Evolutionary conservation across 2,888 invertebrate genomes (phyloP).

Genomic region (Phania funesta): DNA sequence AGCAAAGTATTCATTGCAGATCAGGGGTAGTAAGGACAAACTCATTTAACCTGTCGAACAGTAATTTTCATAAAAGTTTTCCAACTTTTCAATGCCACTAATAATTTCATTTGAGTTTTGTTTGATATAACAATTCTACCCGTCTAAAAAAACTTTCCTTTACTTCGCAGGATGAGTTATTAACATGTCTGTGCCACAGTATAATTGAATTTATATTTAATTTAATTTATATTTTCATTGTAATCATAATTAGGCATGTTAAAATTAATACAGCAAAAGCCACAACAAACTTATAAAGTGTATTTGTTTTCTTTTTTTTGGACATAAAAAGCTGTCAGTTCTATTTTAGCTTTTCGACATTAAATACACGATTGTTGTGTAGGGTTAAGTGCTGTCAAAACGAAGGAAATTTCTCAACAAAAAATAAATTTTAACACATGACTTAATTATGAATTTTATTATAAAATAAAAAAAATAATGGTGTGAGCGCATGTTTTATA

Average conservation of each 20-base stretch:
- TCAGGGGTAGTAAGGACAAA: no score
- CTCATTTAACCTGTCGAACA: no score
- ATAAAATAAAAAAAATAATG: not conserved
- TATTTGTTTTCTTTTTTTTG: not conserved
- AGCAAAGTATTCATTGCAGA: no score
- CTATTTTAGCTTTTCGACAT: constrained; percentile 34
- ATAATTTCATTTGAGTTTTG: no score
- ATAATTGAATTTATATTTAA: constrained; percentile 58
- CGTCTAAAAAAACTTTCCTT: no score
- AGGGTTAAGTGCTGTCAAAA: not conserved
- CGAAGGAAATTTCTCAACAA: constrained; percentile 4
- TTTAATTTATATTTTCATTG: constrained; percentile 52
- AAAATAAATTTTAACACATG: constrained; percentile 2
- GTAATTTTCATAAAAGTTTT: no score
- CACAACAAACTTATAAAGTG: no score
- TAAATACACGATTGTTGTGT: constrained; percentile 28
- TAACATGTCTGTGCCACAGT: not conserved
- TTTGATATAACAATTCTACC: no score
- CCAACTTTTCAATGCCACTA: no score
- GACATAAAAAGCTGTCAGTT: constrained; percentile 43
- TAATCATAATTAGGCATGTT: no score
- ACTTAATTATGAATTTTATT: constrained; percentile 43
- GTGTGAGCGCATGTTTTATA: not conserved
- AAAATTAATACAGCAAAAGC: not conserved
- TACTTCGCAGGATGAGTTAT: constrained; percentile 33